Evolutionary conservation across 2,113 vertebrate species (phyloP), one percentile per base, ranked within the genome.

Genomic region (Poeciliopsis prolifica): DNA sequence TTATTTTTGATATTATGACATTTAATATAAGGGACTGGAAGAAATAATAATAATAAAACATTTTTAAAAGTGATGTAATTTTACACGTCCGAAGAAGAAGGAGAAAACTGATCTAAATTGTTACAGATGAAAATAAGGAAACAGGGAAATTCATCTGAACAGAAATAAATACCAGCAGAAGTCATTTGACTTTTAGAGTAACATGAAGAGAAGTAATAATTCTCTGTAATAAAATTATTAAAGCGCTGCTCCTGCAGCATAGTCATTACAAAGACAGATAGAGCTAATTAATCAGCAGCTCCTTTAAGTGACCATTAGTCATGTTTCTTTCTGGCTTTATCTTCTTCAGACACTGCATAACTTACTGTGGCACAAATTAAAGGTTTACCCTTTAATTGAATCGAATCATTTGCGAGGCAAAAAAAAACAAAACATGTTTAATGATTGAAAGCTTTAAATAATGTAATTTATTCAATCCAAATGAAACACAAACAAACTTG

Each of bases 201-300:
- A 44, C 61, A 81, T 69, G 33, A n/a, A 35, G 24, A 69, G 60
- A 71, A 28, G 29, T 67, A 68, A 79, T 62, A 65, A 15, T 9
- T 70, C 67, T 81, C 60, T 51, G 28, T 9, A 48, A 7, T 67
- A 28, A 11, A 61, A 24, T 81, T 69, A 86, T 83, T 81, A 86
- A 87, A 79, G 29, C 80, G 75, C 85, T 35, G 81, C 19, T 65
- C 35, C 67, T 77, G 11, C 35, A 74, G 73, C 65, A 65, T 35
- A 64, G 31, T 70, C 30, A 24, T 68, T 68, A 48, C 80, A 78
- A 28, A 72, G 84, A 85, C 24, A 31, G 37, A 89, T 77, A 19
- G 12, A 40, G 58, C 64, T 60, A 15, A 70, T 85, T 89, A 81
- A 87, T 82, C 42, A 74, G 5, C 19, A 48, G 61, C 29, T 70